Conservation (phyloP, 2,888 invertebrate genomes). For the Acutogordius australiensis region DNA sequence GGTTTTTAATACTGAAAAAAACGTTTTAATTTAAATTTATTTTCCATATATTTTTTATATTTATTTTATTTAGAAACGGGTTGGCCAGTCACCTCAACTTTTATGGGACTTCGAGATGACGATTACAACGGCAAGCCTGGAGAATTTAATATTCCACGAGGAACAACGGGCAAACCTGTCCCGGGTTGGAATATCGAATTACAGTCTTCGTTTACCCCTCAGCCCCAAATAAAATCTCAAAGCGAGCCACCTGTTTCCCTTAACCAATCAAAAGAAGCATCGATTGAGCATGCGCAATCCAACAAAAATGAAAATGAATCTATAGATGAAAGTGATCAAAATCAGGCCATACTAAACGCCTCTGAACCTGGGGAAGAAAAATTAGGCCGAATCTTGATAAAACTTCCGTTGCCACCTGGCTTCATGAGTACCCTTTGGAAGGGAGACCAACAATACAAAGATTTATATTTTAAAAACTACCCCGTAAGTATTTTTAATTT, state of each 20-base stretch:
- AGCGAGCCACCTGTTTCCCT: neutral
- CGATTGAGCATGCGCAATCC: neutral
- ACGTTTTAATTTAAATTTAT: too few relatives aligned
- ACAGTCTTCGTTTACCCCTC: neutral
- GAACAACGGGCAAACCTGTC: constrained; percentile 52
- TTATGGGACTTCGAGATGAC: constrained; percentile 42
- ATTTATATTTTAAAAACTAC: constrained; percentile 49
- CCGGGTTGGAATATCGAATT: constrained; percentile 46
- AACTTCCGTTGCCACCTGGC: constrained; percentile 61
- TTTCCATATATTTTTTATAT: too few relatives aligned
- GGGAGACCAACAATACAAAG: constrained; percentile 45
- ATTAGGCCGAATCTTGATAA: constrained; percentile 25
- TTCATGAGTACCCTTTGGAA: constrained; percentile 50
- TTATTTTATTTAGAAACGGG: constrained; percentile 39
- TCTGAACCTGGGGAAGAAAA: constrained; percentile 11
- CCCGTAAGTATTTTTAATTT: constrained; percentile 34
- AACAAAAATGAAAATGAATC: neutral
- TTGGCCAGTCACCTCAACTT: constrained; percentile 54
- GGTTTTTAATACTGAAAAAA: too few relatives aligned
- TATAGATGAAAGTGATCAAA: constrained; percentile 7
- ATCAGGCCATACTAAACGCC: constrained; percentile 9
- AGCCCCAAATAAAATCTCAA: neutral
- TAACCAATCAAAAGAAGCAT: too few relatives aligned
- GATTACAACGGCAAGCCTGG: constrained; percentile 33
- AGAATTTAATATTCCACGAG: constrained; percentile 30